Percentiles rank a stretch among this genome's conserved stretches.
Conservation (phyloP, 2,888 invertebrate species). For the Eurytoma californica region DNA sequence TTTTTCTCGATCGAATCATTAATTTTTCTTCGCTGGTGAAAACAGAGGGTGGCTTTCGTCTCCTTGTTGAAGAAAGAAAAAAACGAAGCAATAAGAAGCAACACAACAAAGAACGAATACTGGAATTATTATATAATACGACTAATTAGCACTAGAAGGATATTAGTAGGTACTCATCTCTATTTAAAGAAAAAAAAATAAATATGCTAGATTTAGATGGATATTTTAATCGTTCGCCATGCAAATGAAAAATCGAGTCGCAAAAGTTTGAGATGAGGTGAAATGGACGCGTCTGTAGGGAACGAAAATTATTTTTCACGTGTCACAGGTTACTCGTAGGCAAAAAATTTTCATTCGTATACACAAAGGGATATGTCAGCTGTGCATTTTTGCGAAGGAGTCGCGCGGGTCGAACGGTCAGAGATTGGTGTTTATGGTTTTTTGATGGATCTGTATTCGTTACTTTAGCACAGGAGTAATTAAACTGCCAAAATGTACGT, state of each 20-base stretch:
- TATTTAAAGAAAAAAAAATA: slow-evolving; percentile 28
- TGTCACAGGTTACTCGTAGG: too few relatives aligned
- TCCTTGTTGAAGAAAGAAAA: slow-evolving; percentile 13
- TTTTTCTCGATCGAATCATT: too few relatives aligned
- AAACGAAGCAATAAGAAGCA: slow-evolving; percentile 29
- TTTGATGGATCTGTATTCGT: too few relatives aligned
- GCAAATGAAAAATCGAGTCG: neutral
- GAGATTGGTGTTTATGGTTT: too few relatives aligned
- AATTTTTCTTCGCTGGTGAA: too few relatives aligned
- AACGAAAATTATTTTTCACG: slow-evolving; percentile 30
- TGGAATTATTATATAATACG: neutral
- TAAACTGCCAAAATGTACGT: too few relatives aligned
- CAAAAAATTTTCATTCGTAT: too few relatives aligned
- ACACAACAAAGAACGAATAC: neutral
- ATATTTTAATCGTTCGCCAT: slow-evolving; percentile 16
- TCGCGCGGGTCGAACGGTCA: too few relatives aligned
- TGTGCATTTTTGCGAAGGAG: too few relatives aligned
- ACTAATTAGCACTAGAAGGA: neutral
- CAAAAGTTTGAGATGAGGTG: neutral
- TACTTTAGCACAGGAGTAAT: too few relatives aligned
- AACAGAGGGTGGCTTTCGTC: neutral
- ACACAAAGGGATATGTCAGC: too few relatives aligned
- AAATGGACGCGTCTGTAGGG: neutral
- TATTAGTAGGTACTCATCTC: neutral
- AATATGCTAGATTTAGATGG: slow-evolving; percentile 44